phyloP scores from a whole-genome alignment of 2,113 vertebrate genomes.

The Gnathonemus echidnorhynchus region DNA sequence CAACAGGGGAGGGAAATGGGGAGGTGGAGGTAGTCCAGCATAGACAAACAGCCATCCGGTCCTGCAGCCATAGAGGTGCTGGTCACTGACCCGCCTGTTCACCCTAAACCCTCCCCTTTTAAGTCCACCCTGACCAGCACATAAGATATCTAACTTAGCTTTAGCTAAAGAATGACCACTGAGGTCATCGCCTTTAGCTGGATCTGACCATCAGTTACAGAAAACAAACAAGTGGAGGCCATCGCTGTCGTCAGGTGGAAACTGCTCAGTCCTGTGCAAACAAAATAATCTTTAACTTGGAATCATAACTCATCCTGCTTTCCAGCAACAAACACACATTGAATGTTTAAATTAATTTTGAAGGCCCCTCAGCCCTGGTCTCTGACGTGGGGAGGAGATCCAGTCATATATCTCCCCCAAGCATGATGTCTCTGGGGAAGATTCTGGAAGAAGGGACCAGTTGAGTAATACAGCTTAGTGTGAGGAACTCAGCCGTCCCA shows the following conservation, averaged over 20 bases:
- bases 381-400: not conserved
- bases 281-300: not conserved
- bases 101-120: not conserved
- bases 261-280: not conserved
- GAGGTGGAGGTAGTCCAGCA: too few species aligned
- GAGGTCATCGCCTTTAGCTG: too few species aligned
- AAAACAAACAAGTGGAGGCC: not conserved
- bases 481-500: not conserved
- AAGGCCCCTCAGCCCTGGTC: not conserved
- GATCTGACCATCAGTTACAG: not conserved
- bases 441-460: not conserved
- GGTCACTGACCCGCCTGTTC: too few species aligned
- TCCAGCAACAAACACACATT: slow-evolving; percentile 2
- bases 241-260: not conserved
- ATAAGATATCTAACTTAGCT: not conserved
- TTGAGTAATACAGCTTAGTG: not conserved
- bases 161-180: not conserved
- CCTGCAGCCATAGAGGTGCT: too few species aligned
- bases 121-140: not conserved
- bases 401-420: not conserved
- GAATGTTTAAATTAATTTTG: not conserved
- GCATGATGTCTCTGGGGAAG: not conserved
- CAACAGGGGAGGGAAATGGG: too few species aligned
- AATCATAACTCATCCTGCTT: not conserved
- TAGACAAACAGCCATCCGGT: too few species aligned